phyloP scores from a whole-genome alignment of 2,113 vertebrate species.

The Rynchops niger region DNA sequence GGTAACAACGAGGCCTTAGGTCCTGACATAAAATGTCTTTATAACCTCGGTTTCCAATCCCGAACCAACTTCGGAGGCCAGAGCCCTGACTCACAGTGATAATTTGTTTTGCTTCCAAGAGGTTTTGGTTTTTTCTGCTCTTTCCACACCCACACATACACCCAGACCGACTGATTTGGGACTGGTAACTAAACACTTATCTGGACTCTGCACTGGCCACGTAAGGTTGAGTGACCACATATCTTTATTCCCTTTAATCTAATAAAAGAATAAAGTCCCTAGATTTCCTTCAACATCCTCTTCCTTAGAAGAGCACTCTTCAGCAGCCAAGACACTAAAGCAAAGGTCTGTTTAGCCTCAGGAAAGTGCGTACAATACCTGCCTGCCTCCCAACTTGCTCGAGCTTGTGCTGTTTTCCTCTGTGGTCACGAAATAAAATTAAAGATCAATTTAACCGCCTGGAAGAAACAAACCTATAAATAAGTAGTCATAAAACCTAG shows the following conservation, averaged over 20 bases:
- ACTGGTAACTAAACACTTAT: background rate
- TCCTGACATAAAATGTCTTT: background rate
- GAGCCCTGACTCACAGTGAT: background rate
- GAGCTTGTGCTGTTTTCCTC: slow-evolving; percentile 51
- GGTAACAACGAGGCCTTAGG: rapidly evolving
- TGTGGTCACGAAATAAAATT: slow-evolving; percentile 61
- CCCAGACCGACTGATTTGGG: background rate
- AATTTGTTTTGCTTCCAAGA: background rate
- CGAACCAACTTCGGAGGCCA: background rate
- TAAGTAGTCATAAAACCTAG: slow-evolving; percentile 45
- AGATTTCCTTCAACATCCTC: background rate
- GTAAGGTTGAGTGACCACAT: background rate
- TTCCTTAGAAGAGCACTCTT: background rate
- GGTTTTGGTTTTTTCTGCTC: background rate
- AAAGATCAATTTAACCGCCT: slow-evolving; percentile 60
- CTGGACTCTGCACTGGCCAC: background rate
- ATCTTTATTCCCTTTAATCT: background rate
- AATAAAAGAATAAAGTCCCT: background rate
- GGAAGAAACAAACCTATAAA: slow-evolving; percentile 64
- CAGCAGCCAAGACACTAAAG: background rate
- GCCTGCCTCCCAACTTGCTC: slow-evolving; percentile 40
- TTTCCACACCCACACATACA: background rate
- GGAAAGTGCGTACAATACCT: background rate
- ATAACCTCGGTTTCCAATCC: background rate
- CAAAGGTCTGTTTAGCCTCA: slow-evolving; percentile 54